Conservation (phyloP, 2,797 vertebrate species). For the Eulemur rubriventer region DNA sequence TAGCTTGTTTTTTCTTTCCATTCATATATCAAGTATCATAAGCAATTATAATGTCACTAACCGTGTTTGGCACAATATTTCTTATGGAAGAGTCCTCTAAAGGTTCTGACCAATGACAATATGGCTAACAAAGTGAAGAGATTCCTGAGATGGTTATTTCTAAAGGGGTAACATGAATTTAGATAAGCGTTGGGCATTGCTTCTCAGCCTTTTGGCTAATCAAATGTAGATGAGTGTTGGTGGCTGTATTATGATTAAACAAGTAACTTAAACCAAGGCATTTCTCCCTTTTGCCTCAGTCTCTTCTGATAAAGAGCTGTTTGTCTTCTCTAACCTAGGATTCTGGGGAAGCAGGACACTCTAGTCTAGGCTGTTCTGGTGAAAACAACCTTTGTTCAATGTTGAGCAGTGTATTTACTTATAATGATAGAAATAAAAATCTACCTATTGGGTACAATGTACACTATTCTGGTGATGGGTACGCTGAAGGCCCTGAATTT, state of each 20-base stretch:
- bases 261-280: background rate
- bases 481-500: background rate
- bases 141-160: background rate
- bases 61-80: background rate
- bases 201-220: too few species aligned
- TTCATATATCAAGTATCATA: background rate
- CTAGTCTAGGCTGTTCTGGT: background rate
- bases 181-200: background rate
- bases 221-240: too few species aligned
- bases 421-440: background rate
- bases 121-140: background rate
- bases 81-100: background rate
- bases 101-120: background rate
- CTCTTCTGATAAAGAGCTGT: background rate
- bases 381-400: background rate
- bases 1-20: background rate
- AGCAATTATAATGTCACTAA: background rate
- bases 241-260: background rate
- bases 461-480: background rate
- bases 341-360: background rate
- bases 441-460: background rate
- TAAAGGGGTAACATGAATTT: background rate
- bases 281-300: background rate
- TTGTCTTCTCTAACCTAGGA: background rate
- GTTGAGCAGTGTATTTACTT: background rate